phyloP scores from a whole-genome alignment of 1,140 invertebrate species.

The Ctenoplectra terminalis region DNA sequence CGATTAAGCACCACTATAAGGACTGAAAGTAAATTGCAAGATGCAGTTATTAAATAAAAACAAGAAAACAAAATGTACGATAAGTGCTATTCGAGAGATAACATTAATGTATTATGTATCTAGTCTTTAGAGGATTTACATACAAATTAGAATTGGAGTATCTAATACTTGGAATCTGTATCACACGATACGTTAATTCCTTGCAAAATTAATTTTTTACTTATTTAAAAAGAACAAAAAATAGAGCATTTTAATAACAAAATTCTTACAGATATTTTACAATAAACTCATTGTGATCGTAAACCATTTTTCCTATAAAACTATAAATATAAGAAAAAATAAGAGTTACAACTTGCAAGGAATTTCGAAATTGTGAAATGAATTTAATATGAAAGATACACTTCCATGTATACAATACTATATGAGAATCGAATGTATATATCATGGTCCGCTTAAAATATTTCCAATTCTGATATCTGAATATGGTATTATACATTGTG shows the following conservation, averaged over 20 bases:
- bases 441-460: conserved; percentile 24
- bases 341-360: neutral
- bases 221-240: neutral
- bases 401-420: neutral
- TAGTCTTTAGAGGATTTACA: conserved; percentile 25
- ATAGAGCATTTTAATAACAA: neutral
- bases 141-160: conserved; percentile 20
- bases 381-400: neutral
- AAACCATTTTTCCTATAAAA: neutral
- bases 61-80: neutral
- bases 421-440: conserved; percentile 28
- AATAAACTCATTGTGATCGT: neutral
- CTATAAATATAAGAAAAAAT: neutral
- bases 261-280: conserved; percentile 1
- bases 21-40: conserved; percentile 48
- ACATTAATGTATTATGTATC: conserved; percentile 31
- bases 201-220: conserved; percentile 5
- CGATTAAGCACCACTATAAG: conserved; percentile 32
- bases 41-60: conserved; percentile 6
- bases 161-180: neutral
- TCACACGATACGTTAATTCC: neutral
- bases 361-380: conserved; percentile 1
- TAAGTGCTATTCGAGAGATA: conserved; percentile 31
- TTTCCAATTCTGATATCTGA: conserved; percentile 7
- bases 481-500: neutral